Percentiles rank a stretch among this genome's conserved stretches.
Evolutionary conservation across 2,888 invertebrate genomes (phyloP).

Genomic region (Aspidiotus destructor): DNA sequence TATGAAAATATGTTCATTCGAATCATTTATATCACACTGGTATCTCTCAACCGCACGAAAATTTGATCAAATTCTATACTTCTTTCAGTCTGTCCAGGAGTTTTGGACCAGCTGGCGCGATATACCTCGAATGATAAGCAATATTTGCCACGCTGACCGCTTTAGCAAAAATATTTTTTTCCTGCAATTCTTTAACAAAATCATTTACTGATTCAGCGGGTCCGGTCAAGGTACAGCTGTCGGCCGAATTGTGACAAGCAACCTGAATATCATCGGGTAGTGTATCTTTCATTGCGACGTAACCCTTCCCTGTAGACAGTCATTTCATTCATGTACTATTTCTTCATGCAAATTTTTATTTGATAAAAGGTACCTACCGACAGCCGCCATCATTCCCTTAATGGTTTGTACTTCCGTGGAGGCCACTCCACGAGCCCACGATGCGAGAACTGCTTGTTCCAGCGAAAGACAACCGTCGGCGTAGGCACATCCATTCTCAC

Average conservation of each 20-base stretch:
- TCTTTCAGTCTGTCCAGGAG: conserved; percentile 43
- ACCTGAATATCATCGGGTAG: conserved; percentile 53
- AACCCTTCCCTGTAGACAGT: conserved; percentile 37
- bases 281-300: conserved; percentile 37
- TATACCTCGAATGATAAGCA: conserved; percentile 40
- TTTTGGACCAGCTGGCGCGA: conserved; percentile 44
- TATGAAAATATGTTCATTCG: conserved; percentile 35
- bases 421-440: conserved; percentile 49
- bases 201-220: conserved; percentile 52
- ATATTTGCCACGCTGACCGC: conserved; percentile 39
- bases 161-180: conserved; percentile 38
- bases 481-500: conserved; percentile 56
- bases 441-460: conserved; percentile 52
- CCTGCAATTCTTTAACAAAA: conserved; percentile 49
- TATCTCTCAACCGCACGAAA: not conserved
- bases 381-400: conserved; percentile 49
- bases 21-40: not conserved
- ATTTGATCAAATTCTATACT: conserved; percentile 35
- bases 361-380: conserved; percentile 40
- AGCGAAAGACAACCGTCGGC: conserved; percentile 54
- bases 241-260: conserved; percentile 70
- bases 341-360: no score
- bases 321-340: not conserved
- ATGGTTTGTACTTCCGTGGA: conserved; percentile 43
- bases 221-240: conserved; percentile 70